A percentile compares a stretch with the other conserved stretches of the same genome.
These are phyloP conservation scores for Yasuhikotakia modesta DNA, from an alignment of 2,797 vertebrate species.

Conservation along the genomic window DNA sequence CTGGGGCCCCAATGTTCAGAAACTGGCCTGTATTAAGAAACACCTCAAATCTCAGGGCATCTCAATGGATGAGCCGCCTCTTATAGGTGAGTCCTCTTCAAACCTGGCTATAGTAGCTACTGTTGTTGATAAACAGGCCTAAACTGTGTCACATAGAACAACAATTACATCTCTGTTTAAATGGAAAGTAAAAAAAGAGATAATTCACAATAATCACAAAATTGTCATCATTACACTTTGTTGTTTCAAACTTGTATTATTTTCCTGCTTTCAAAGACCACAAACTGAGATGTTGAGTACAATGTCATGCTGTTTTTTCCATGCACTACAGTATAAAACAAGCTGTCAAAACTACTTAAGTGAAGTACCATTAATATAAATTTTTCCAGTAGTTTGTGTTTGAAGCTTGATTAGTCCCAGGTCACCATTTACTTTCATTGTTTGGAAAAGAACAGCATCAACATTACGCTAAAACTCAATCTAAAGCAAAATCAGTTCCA, in stretches of 20 bases:
- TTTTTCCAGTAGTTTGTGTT: not conserved
- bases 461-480: too few species aligned
- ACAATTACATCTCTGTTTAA: not conserved
- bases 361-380: too few species aligned
- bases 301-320: not conserved
- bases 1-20: conserved; percentile 98
- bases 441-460: not conserved
- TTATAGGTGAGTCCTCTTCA: conserved; percentile 86
- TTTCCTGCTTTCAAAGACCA: not conserved
- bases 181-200: too few species aligned
- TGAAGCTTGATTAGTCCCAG: too few species aligned
- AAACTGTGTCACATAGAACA: too few species aligned
- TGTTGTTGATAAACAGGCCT: not conserved
- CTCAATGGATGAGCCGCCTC: conserved; percentile 96
- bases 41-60: conserved; percentile 99
- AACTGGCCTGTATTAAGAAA: conserved; percentile 98
- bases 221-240: too few species aligned
- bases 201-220: too few species aligned
- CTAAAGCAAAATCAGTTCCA: too few species aligned
- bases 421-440: not conserved
- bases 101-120: not conserved
- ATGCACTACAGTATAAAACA: not conserved
- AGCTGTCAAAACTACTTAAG: too few species aligned
- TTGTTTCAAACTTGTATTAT: not conserved
- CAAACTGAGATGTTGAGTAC: not conserved